Evolutionary conservation across 2,888 invertebrate genomes (phyloP), one percentile per base, ranked within the genome.

Genomic region (Drosophila tanythrix): DNA sequence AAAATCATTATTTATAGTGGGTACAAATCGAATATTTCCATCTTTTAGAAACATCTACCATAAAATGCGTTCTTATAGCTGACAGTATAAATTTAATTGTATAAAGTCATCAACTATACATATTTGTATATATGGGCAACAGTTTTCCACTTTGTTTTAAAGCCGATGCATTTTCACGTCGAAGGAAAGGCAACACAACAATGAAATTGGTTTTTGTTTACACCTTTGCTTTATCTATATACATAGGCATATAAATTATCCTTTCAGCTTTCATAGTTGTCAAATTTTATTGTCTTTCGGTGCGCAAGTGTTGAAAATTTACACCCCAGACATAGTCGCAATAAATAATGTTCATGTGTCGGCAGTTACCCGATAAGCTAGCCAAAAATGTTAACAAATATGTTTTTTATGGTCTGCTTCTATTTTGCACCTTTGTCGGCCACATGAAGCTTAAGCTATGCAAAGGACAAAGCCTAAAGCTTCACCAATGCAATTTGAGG

Each of bases 361-460:
- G 58, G 51, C 56, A 55, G 52, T 40, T 60, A 25, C 60, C 61
- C 72, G 79, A 79, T 79, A 79, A 79, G 73, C 76, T 66, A 60
- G 48, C 76, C 78, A 79, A 79, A 79, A 72, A 76, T 76, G 57
- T 79, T 69, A 76, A 76, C 72, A 78, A 67, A 75, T 72, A 79
- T 78, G 75, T 60, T 63, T 79, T 65, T 58, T 79, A 66, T 68
- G 65, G 71, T 59, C 33, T 56, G 35, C 59, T 67, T 79, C 57
- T 63, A 66, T 73, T 72, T 79, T 72, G 55, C 59, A 75, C 79
- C 68, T 76, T 73, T 76, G 50, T 66, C 60, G 79, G 31, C 62
- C 70, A 56, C 59, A 62, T 35, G 43, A 38, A 59, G 57, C 29
- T 55, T 29, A 27, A 60, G 53, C 69, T 58, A 72, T 62, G 76